Percentiles rank a stretch among this genome's conserved stretches.
phyloP scores from a whole-genome alignment of 2,888 invertebrate species.

The Lithophane semibrunnea region DNA sequence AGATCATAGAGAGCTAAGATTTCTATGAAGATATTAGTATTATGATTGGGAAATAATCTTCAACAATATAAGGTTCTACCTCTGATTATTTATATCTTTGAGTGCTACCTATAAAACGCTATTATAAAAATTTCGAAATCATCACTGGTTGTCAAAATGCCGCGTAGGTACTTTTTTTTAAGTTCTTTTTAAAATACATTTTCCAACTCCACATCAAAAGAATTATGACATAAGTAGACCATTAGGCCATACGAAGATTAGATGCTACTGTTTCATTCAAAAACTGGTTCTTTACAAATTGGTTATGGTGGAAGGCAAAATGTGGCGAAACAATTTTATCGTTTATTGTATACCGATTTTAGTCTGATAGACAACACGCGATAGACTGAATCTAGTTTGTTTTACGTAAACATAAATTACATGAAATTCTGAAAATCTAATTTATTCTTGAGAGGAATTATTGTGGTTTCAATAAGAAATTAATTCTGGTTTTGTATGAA shows the following conservation, averaged over 20 bases:
- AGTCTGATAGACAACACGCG: conserved; percentile 25
- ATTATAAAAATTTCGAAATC: neutral
- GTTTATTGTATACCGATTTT: conserved; percentile 19
- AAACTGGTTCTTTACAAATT: conserved; percentile 26
- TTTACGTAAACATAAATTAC: conserved; percentile 23
- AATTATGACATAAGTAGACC: conserved; percentile 6
- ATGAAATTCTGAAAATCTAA: conserved; percentile 4
- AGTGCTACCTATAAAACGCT: neutral
- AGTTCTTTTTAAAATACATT: neutral
- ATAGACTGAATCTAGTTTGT: neutral
- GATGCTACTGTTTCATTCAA: conserved; percentile 4
- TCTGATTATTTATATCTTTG: no score
- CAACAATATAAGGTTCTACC: neutral
- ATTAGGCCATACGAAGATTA: neutral
- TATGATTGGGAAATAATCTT: neutral
- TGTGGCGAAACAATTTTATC: conserved; percentile 20
- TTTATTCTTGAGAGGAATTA: neutral
- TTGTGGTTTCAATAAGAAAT: neutral
- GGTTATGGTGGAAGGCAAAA: conserved; percentile 13
- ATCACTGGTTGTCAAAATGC: no score
- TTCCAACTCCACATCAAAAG: conserved; percentile 1
- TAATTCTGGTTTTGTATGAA: neutral
- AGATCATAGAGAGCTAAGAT: no score
- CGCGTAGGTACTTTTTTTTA: no score
- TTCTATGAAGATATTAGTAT: neutral